Evolutionary conservation across 2,113 vertebrate genomes (phyloP).

Genomic region (Cyphomyrus discorhynchus): DNA sequence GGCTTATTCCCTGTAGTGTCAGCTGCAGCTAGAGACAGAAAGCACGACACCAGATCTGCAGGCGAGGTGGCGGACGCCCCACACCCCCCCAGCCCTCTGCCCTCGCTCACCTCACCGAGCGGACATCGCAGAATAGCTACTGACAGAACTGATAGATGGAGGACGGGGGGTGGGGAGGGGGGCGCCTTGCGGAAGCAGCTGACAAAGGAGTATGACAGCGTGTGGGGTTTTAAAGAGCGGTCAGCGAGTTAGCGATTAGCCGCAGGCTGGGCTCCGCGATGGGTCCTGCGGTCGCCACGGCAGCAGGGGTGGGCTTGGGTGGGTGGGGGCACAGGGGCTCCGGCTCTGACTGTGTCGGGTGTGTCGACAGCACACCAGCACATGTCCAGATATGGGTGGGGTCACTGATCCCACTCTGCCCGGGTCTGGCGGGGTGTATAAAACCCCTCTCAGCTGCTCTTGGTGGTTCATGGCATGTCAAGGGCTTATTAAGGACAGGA

Average conservation of each 20-base stretch:
- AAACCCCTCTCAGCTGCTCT: slow-evolving; percentile 31
- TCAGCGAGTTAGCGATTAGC: background rate
- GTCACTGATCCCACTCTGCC: slow-evolving; percentile 31
- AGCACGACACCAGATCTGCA: background rate
- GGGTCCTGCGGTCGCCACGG: background rate
- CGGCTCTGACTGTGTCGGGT: background rate
- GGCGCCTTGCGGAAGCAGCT: background rate
- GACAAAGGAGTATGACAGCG: background rate
- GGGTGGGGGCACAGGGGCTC: background rate
- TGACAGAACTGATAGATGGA: background rate
- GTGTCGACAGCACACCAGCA: background rate
- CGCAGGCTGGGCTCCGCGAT: background rate
- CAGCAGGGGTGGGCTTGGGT: background rate
- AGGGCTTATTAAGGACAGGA: slow-evolving; percentile 22
- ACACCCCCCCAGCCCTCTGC: background rate
- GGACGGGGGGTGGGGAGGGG: background rate
- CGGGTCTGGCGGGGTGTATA: slow-evolving; percentile 22
- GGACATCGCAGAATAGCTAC: background rate
- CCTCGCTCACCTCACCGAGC: background rate
- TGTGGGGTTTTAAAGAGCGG: background rate
- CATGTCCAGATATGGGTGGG: slow-evolving; percentile 19
- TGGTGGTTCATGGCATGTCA: slow-evolving; percentile 24
- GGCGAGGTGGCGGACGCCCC: background rate
- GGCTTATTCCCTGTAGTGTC: background rate
- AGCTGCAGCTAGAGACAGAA: background rate